phyloP scores from a whole-genome alignment of 2,113 vertebrate genomes.

The Psittacara wagleri region DNA sequence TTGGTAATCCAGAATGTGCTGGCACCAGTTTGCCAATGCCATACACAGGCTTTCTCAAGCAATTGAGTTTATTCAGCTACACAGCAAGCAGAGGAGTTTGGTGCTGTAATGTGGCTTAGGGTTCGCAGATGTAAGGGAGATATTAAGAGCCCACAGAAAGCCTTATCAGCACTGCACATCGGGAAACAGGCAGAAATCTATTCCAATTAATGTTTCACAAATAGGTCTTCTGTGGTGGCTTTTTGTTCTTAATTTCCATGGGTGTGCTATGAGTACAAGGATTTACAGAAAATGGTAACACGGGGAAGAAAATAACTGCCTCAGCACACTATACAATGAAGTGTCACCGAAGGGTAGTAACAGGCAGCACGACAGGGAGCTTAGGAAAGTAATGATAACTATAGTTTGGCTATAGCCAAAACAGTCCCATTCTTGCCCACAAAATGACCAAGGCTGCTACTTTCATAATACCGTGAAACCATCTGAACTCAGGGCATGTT shows the following conservation, averaged over 20 bases:
- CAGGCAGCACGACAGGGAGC: background rate
- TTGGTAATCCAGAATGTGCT: background rate
- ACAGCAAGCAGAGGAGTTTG: background rate
- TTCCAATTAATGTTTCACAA: constrained; percentile 10
- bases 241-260: background rate
- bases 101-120: background rate
- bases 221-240: background rate
- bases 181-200: background rate
- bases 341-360: background rate
- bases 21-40: background rate
- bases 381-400: background rate
- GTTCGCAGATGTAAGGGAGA: background rate
- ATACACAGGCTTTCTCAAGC: background rate
- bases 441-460: background rate
- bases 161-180: background rate
- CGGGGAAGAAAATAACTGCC: background rate
- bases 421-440: background rate
- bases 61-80: background rate
- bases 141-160: background rate
- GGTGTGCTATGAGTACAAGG: background rate
- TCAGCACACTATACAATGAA: background rate
- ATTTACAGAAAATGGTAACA: background rate
- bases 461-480: background rate
- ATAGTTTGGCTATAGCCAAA: background rate
- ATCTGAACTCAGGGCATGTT: constrained; percentile 11